phyloP scores from a whole-genome alignment of 2,888 invertebrate genomes.

The Criorhina ranunculi region DNA sequence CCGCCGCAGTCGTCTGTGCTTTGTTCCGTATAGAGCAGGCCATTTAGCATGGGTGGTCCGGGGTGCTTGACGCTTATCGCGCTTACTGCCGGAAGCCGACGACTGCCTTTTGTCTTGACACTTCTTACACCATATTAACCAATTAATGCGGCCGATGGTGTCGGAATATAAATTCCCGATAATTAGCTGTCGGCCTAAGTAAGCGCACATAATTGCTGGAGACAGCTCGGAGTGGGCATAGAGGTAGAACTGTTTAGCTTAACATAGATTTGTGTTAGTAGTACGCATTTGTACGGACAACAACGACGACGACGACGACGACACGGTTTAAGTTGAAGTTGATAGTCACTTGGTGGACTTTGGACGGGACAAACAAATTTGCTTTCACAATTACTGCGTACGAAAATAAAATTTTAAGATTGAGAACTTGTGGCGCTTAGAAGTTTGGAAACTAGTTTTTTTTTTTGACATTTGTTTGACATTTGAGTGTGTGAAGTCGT shows the following conservation, averaged over 20 bases:
- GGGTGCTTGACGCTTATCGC: slow-evolving; percentile 52
- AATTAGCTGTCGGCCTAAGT: slow-evolving; percentile 58
- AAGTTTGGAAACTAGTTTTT: neutral
- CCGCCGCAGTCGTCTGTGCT: slow-evolving; percentile 23
- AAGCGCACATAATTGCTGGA: slow-evolving; percentile 46
- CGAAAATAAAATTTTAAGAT: neutral
- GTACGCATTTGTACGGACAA: slow-evolving; percentile 6
- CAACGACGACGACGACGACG: too few relatives aligned
- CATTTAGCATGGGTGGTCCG: slow-evolving; percentile 66
- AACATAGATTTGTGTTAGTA: slow-evolving; percentile 19
- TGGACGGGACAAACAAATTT: slow-evolving; percentile 1
- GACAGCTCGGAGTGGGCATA: slow-evolving; percentile 32
- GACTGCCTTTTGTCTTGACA: slow-evolving; percentile 67
- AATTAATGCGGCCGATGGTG: slow-evolving; percentile 73
- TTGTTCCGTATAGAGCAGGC: slow-evolving; percentile 37
- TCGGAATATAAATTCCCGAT: slow-evolving; percentile 72
- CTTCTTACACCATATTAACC: slow-evolving; percentile 76
- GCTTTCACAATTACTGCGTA: neutral
- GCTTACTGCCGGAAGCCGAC: slow-evolving; percentile 70
- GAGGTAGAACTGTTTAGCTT: slow-evolving; percentile 52
- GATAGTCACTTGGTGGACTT: slow-evolving; percentile 23
- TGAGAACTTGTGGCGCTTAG: slow-evolving; percentile 1
- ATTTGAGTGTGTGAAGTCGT: too few relatives aligned
- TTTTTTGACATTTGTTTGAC: too few relatives aligned
- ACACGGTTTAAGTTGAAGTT: neutral